These are phyloP conservation scores for Hippopotamyrus pictus DNA, from an alignment of 2,797 vertebrate genomes.

Conservation along the genomic window DNA sequence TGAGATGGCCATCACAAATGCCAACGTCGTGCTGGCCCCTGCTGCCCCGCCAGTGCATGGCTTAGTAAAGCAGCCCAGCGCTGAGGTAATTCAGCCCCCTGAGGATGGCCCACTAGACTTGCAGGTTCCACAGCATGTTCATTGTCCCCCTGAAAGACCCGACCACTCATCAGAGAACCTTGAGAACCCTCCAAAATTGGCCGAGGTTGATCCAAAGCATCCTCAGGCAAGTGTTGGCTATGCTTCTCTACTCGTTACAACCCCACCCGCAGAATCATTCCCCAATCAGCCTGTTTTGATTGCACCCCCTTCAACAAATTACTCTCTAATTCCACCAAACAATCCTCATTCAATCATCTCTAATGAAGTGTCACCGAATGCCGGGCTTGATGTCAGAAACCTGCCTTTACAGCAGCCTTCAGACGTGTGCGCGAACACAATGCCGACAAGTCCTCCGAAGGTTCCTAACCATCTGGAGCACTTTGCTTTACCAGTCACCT, in stretches of 20 bases:
- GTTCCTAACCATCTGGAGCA: constrained; percentile 54
- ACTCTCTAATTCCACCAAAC: constrained; percentile 67
- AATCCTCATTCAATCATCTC: constrained; percentile 58
- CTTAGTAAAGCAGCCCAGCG: constrained; percentile 63
- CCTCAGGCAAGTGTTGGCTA: constrained; percentile 80
- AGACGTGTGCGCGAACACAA: constrained; percentile 46
- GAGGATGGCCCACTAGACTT: constrained; percentile 69
- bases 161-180: constrained; percentile 76
- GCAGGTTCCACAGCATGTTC: constrained; percentile 48
- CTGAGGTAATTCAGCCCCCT: constrained; percentile 81
- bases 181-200: constrained; percentile 89
- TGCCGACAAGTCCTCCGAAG: constrained; percentile 42
- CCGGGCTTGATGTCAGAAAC: constrained; percentile 39
- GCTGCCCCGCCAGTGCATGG: constrained; percentile 80
- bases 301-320: constrained; percentile 82
- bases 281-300: constrained; percentile 79
- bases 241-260: constrained; percentile 79
- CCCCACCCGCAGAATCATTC: constrained; percentile 68
- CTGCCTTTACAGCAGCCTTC: constrained; percentile 37
- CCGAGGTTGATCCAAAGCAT: constrained; percentile 64
- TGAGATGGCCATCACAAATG: constrained; percentile 75
- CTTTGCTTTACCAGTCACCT: constrained; percentile 49
- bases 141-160: constrained; percentile 47
- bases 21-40: constrained; percentile 83
- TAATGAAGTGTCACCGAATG: constrained; percentile 53